A percentile compares a stretch with the other conserved stretches of the same genome.
phyloP scores from a whole-genome alignment of 2,888 invertebrate species.

The Esperia sulphurella region DNA sequence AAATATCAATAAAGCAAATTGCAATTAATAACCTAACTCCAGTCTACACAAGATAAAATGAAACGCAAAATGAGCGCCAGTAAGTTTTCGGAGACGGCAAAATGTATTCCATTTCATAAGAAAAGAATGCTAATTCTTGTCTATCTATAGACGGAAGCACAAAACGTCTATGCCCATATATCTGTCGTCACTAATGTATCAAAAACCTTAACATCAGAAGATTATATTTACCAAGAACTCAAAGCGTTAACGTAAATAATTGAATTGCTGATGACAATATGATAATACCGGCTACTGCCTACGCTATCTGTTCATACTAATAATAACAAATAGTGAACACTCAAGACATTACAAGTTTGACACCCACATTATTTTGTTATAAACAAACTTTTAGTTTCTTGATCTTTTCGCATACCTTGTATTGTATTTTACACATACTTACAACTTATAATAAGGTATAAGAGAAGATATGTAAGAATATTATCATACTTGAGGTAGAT shows the following conservation, averaged over 20 bases:
- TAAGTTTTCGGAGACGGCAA: too few relatives aligned
- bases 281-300: slow-evolving; percentile 36
- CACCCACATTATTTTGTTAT: not conserved
- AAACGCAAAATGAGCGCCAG: too few relatives aligned
- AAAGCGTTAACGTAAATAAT: slow-evolving; percentile 9
- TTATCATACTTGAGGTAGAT: too few relatives aligned
- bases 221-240: slow-evolving; percentile 9
- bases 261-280: slow-evolving; percentile 5
- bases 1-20: too few relatives aligned
- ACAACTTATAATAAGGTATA: too few relatives aligned
- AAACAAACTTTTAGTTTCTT: too few relatives aligned
- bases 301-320: slow-evolving; percentile 33
- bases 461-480: too few relatives aligned
- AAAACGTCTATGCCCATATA: too few relatives aligned
- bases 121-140: not conserved
- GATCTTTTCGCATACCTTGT: too few relatives aligned
- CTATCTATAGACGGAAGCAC: not conserved
- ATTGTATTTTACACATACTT: too few relatives aligned
- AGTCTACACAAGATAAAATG: too few relatives aligned
- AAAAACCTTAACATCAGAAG: not conserved
- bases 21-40: too few relatives aligned
- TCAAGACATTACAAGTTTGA: not conserved
- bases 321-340: slow-evolving; percentile 1
- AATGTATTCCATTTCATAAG: not conserved
- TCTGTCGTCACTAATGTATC: not conserved